Evolutionary conservation across 2,888 invertebrate genomes (phyloP), one percentile per base, ranked within the genome.

Genomic region (Celastrina argiolus): DNA sequence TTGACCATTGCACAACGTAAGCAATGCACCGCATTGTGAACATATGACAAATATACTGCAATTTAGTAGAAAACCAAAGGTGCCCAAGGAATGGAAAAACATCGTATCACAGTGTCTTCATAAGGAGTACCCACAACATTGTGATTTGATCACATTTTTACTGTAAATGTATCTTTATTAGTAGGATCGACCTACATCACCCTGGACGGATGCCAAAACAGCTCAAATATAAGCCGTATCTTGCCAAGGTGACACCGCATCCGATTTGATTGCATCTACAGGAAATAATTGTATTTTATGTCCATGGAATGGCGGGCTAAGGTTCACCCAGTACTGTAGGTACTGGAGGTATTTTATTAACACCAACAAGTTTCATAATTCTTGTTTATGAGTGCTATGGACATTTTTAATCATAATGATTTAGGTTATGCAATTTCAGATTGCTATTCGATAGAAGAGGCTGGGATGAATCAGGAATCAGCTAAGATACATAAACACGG

Each of bases 201-300:
- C 66, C 78, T 87, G 87, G 87, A 83, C 56, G 69, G 39, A 63
- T 74, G 87, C 87, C 87, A 87, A 80, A 75, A 76, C 81, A 22
- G 36, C 68, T 75, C 79, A 83, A 82, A 84, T 83, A 83, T 61
- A 22, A 61, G 36, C 26, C 18, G 22, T 12, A 39, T 36, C 18
- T 22, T 82, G 80, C 75, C 84, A 86, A 86, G 85, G 85, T 85
- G 85, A 85, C 84, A 79, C 81, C 80, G 81, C 77, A 69, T 65
- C 63, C 67, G 61, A 45, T 42, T 45, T 39, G 45, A 67, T 16
- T 61, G 61, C 61, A 61, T 61, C 39, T 36, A 39, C 61, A 36
- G 61, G 61, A 61, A 61, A 61, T 36, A 61, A 58, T 58, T 12
- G 26, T 28, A 58, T 58, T 58, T 58, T 31, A 58, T 58, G 58